phyloP scores from a whole-genome alignment of 2,888 invertebrate species.

The Strigamia crassipes region DNA sequence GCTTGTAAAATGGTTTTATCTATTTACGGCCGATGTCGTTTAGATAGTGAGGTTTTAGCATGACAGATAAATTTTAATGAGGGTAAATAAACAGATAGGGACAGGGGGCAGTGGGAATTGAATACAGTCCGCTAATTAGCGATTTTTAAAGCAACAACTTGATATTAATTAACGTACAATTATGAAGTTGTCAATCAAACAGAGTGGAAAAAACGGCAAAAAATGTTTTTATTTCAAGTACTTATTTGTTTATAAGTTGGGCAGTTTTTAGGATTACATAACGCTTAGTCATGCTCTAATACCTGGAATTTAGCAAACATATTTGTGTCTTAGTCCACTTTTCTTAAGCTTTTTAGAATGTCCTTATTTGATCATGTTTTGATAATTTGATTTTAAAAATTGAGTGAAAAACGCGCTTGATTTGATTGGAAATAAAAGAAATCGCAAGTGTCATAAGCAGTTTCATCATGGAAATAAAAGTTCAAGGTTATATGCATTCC shows the following conservation, averaged over 20 bases:
- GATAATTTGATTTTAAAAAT: not conserved
- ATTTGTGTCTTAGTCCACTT: not conserved
- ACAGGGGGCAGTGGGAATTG: not conserved
- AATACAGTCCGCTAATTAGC: not conserved
- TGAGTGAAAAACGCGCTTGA: too few species aligned
- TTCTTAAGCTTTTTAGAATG: not conserved
- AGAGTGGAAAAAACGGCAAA: not conserved
- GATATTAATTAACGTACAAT: not conserved
- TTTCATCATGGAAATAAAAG: not conserved
- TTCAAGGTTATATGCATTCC: conserved; percentile 13
- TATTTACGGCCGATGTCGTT: not conserved
- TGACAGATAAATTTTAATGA: not conserved
- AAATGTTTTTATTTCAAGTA: not conserved
- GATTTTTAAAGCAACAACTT: not conserved
- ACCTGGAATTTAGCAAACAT: not conserved
- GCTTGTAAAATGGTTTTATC: not conserved
- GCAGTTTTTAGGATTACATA: not conserved
- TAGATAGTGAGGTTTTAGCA: not conserved
- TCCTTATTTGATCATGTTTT: not conserved
- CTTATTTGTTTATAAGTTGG: not conserved
- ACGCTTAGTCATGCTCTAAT: not conserved
- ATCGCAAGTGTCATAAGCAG: not conserved
- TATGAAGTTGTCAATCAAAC: too few species aligned
- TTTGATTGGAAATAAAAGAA: not conserved
- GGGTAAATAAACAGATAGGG: not conserved